Conservation (phyloP, 2,113 vertebrate species). For the Pomatorhinus ruficollis region DNA sequence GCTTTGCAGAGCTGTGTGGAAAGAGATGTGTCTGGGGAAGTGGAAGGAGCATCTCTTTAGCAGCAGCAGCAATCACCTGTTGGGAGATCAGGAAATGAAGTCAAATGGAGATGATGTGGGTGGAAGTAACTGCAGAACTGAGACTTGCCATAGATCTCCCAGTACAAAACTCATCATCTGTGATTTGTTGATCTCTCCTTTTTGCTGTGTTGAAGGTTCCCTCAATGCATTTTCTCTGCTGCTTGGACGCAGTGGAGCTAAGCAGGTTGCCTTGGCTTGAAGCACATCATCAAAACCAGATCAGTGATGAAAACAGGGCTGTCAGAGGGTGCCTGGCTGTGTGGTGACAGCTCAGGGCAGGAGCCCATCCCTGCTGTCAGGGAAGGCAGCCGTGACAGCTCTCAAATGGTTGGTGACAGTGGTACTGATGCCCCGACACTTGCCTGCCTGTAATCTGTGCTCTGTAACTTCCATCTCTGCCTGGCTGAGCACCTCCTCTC, state of each 20-base stretch:
- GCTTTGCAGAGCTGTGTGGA: neutral
- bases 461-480: neutral
- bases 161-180: neutral
- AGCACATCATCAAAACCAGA: neutral
- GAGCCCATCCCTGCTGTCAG: neutral
- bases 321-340: neutral
- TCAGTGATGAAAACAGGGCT: neutral
- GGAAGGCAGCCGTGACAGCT: neutral
- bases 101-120: neutral
- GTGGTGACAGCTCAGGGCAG: slow-evolving; percentile 63
- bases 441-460: slow-evolving; percentile 16
- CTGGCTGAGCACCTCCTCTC: slow-evolving; percentile 11
- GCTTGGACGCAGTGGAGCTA: neutral
- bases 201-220: neutral
- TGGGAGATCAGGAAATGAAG: neutral
- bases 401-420: neutral
- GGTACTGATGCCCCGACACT: neutral
- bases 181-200: neutral
- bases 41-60: neutral
- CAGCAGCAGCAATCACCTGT: neutral
- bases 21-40: neutral
- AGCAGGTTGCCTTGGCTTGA: neutral
- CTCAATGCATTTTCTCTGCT: neutral
- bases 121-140: neutral
- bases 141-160: neutral